Evolutionary conservation across 2,797 vertebrate species (phyloP).

Genomic region (Triplophysa yarkandensis): DNA sequence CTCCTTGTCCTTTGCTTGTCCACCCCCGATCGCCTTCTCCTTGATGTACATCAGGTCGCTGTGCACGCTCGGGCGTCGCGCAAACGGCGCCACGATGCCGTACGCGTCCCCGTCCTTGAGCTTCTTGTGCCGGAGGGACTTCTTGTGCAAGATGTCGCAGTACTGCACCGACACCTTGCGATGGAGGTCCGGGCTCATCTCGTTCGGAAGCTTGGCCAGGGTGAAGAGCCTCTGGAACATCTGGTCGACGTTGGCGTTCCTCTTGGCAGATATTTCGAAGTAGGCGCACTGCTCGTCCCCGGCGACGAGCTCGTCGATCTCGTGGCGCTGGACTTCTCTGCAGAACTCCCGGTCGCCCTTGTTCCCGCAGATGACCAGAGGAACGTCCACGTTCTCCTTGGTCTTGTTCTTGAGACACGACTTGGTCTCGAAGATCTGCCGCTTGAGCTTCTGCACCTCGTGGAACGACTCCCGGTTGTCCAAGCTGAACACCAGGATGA

Average conservation of each 20-base stretch:
- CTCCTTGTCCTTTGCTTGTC: constrained; percentile 89
- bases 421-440: constrained; percentile 95
- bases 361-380: constrained; percentile 95
- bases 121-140: constrained; percentile 84
- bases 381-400: constrained; percentile 91
- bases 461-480: constrained; percentile 95
- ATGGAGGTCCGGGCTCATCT: constrained; percentile 97
- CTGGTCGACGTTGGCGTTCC: constrained; percentile 92
- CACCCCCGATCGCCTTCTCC: constrained; percentile 85
- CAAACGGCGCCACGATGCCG: constrained; percentile 90
- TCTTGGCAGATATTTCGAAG: constrained; percentile 96
- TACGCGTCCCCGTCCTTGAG: constrained; percentile 85
- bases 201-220: constrained; percentile 92
- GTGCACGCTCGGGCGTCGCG: constrained; percentile 94
- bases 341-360: constrained; percentile 91
- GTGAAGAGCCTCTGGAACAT: constrained; percentile 95
- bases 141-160: constrained; percentile 89
- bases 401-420: constrained; percentile 94
- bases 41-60: constrained; percentile 97
- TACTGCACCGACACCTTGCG: constrained; percentile 92
- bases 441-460: constrained; percentile 92
- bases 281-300: constrained; percentile 89
- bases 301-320: constrained; percentile 88
- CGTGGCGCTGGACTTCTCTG: constrained; percentile 86
- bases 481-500: constrained; percentile 95